Conservation (phyloP, 1,140 invertebrate species). For the Maniola jurtina region DNA sequence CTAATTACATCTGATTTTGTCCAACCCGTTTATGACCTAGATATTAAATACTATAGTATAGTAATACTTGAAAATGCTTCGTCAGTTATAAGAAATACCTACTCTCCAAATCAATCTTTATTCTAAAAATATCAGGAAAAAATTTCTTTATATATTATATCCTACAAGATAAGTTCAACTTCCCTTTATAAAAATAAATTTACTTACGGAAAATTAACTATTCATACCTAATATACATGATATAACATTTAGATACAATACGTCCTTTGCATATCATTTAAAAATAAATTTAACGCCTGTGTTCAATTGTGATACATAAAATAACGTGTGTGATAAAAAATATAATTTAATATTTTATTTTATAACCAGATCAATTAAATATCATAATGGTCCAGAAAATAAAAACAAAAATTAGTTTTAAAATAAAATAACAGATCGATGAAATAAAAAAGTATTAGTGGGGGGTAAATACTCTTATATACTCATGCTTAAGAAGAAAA, state of each 20-base stretch:
- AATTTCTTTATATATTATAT: too few species aligned
- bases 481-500: conserved; percentile 56
- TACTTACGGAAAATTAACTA: too few species aligned
- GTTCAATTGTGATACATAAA: conserved; percentile 6
- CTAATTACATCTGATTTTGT: too few species aligned
- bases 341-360: not conserved
- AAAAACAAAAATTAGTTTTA: conserved; percentile 6
- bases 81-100: too few species aligned
- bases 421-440: conserved; percentile 19
- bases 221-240: not conserved
- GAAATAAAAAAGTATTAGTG: conserved; percentile 17
- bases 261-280: not conserved
- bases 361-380: not conserved
- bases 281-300: not conserved
- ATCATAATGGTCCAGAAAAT: conserved; percentile 8
- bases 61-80: too few species aligned
- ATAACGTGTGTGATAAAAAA: conserved; percentile 18
- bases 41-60: too few species aligned
- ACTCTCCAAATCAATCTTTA: too few species aligned
- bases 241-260: not conserved
- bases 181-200: too few species aligned
- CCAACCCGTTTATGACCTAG: too few species aligned
- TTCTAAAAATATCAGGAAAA: too few species aligned
- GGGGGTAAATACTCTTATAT: conserved; percentile 25
- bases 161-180: too few species aligned